Percentiles rank a stretch among this genome's conserved stretches.
Conservation (phyloP, 2,113 vertebrate genomes). For the Reinhardtius hippoglossoides region DNA sequence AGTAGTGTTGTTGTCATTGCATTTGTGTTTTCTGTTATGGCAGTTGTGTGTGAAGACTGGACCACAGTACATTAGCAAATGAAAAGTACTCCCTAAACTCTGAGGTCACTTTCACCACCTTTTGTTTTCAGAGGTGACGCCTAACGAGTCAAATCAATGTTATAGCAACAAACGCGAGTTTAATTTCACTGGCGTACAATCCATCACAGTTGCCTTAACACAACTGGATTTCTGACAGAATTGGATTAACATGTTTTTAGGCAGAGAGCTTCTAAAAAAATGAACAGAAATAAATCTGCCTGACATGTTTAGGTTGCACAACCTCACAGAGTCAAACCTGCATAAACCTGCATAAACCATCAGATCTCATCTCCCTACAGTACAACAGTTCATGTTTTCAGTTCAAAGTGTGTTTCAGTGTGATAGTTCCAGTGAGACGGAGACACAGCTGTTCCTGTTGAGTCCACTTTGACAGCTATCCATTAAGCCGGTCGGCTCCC, state of each 20-base stretch:
- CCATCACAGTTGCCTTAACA: neutral
- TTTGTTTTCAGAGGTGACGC: neutral
- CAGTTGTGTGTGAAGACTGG: neutral
- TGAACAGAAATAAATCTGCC: neutral
- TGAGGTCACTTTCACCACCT: neutral
- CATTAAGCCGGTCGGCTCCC: conserved; percentile 67
- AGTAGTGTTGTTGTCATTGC: neutral
- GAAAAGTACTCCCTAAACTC: neutral
- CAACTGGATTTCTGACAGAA: too few species aligned
- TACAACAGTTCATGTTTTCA: neutral
- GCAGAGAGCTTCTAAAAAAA: neutral
- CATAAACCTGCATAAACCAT: neutral
- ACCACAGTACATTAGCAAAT: neutral
- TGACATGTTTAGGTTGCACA: neutral
- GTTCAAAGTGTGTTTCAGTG: neutral
- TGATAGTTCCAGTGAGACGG: neutral
- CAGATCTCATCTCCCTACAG: neutral
- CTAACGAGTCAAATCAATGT: neutral
- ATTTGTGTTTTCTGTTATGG: neutral
- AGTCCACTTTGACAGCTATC: conserved; percentile 66
- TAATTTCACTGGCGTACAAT: neutral
- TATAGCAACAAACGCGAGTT: neutral
- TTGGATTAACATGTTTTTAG: neutral
- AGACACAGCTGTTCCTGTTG: conserved; percentile 34
- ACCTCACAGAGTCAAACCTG: neutral